Evolutionary conservation across 30 jellyfish, hydroid and myxozoan species (phyloP).

Genomic region (Cassiopea xamachana): DNA sequence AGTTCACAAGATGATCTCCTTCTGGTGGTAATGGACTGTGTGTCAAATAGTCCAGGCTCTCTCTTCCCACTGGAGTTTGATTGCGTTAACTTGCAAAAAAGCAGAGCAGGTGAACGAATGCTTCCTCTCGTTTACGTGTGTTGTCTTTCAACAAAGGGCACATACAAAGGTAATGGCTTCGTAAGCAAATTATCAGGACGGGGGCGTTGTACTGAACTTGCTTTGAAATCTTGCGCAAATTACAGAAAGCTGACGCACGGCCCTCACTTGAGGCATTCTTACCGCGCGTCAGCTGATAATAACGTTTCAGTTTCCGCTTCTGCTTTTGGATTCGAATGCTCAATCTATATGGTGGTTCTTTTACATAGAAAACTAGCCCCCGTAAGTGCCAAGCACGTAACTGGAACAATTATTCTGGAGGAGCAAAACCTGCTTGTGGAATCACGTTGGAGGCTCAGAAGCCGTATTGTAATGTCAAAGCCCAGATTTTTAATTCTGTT

Average conservation of each 20-base stretch:
- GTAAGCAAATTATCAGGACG: constrained; percentile 8
- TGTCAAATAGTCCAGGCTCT: not conserved
- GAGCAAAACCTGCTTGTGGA: too few relatives aligned
- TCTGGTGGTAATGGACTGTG: not conserved
- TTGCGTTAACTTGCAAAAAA: not conserved
- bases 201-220: not conserved
- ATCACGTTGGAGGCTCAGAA: too few relatives aligned
- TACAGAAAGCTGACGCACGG: not conserved
- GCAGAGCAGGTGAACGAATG: constrained; percentile 1
- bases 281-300: too few relatives aligned
- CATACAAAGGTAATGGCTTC: not conserved
- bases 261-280: not conserved
- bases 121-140: not conserved
- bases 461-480: too few relatives aligned
- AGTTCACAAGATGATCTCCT: not conserved
- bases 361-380: too few relatives aligned
- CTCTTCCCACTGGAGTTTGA: constrained; percentile 7
- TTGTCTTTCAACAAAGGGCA: not conserved
- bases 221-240: not conserved
- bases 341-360: too few relatives aligned
- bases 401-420: too few relatives aligned
- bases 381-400: too few relatives aligned
- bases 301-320: too few relatives aligned
- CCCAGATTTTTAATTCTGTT: too few relatives aligned
- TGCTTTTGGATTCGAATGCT: too few relatives aligned